Evolutionary conservation across 2,113 vertebrate species (phyloP).

Genomic region (Garra rufa): DNA sequence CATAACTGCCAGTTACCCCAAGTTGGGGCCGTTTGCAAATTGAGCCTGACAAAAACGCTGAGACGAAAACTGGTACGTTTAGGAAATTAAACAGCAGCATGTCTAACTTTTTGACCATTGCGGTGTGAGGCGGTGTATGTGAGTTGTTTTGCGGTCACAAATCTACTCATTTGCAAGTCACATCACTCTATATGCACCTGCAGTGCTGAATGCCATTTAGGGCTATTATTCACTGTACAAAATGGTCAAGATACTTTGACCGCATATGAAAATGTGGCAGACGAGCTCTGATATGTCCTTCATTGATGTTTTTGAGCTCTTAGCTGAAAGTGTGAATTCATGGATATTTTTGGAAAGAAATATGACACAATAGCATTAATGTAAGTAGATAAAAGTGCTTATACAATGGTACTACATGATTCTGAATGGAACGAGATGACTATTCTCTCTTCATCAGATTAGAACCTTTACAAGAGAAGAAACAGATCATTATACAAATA

Average conservation of each 20-base stretch:
- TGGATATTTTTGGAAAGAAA: neutral
- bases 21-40: constrained; percentile 85
- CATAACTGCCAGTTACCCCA: constrained; percentile 84
- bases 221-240: constrained; percentile 36
- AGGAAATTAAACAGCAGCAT: constrained; percentile 57
- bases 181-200: constrained; percentile 40
- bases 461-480: neutral
- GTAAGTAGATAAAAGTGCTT: neutral
- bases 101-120: constrained; percentile 25
- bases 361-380: neutral
- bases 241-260: constrained; percentile 2
- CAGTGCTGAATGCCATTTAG: constrained; percentile 1
- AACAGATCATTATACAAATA: too few species aligned
- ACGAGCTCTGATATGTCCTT: neutral
- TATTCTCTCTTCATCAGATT: too few species aligned
- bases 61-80: constrained; percentile 60
- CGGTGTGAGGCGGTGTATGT: neutral
- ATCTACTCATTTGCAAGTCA: constrained; percentile 39
- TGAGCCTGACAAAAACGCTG: constrained; percentile 78
- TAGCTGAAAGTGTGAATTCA: neutral
- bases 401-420: neutral
- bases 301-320: neutral
- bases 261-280: constrained; percentile 8
- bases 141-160: constrained; percentile 25
- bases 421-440: neutral